Conservation (phyloP, 2,797 vertebrate genomes). For the Alca torda region DNA sequence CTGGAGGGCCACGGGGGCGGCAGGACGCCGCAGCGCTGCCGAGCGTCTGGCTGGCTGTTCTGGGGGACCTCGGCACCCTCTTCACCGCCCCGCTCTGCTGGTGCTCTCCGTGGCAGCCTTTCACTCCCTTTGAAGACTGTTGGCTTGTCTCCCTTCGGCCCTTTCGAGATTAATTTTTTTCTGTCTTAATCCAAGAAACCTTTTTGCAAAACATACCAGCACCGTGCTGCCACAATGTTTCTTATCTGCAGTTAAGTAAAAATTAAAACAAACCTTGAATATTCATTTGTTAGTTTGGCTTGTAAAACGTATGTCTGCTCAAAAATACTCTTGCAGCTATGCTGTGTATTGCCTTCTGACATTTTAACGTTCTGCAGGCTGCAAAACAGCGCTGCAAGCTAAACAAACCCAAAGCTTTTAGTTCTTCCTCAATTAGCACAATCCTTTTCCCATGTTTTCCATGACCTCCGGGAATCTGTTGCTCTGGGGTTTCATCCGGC, state of each 20-base stretch:
- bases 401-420: neutral
- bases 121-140: neutral
- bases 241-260: neutral
- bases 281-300: neutral
- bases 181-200: neutral
- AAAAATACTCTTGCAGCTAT: neutral
- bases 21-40: neutral
- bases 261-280: neutral
- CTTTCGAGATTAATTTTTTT: neutral
- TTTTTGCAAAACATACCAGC: neutral
- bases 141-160: neutral
- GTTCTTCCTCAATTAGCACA: neutral
- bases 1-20: fast-evolving
- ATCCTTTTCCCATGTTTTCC: neutral
- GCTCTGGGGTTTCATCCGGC: fast-evolving
- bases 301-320: neutral
- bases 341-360: neutral
- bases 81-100: neutral
- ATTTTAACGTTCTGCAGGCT: neutral
- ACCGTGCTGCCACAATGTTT: fast-evolving
- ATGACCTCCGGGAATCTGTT: neutral
- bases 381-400: neutral
- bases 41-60: neutral
- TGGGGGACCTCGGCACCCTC: fast-evolving
- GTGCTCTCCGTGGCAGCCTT: neutral